Evolutionary conservation across 2,113 vertebrate genomes (phyloP).

Genomic region (Bos indicus): DNA sequence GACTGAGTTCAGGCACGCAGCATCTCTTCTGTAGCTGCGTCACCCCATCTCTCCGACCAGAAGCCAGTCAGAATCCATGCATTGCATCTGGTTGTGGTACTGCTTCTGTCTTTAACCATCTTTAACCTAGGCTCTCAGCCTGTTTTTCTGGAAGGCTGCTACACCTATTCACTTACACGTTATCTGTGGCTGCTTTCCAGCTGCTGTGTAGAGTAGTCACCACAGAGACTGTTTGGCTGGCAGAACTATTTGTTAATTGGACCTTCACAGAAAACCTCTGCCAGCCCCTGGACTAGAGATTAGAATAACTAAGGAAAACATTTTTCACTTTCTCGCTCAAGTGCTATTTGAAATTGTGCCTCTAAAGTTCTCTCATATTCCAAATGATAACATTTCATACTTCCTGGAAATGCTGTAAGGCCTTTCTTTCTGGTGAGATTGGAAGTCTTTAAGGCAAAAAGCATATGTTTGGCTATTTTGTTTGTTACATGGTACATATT

Average conservation of each 20-base stretch:
- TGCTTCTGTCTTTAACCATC: not conserved
- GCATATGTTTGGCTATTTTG: not conserved
- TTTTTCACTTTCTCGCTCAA: not conserved
- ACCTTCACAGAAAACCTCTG: not conserved
- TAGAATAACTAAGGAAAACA: not conserved
- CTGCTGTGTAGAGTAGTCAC: not conserved
- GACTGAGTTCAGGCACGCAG: not conserved
- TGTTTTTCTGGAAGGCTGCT: not conserved
- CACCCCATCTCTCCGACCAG: not conserved
- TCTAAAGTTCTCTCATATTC: not conserved
- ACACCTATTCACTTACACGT: not conserved
- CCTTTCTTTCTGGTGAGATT: not conserved
- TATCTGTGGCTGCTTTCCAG: not conserved
- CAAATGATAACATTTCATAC: not conserved
- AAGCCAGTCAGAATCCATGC: not conserved
- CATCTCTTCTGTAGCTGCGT: not conserved
- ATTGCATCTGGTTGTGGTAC: not conserved
- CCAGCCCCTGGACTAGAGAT: not conserved
- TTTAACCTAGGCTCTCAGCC: not conserved
- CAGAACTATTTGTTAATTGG: not conserved
- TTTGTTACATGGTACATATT: not conserved
- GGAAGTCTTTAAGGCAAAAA: conserved; percentile 4
- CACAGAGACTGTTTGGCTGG: not conserved
- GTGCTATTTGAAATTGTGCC: not conserved
- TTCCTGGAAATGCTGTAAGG: not conserved